phyloP scores from a whole-genome alignment of 1,140 invertebrate species.

The Atta colombica region DNA sequence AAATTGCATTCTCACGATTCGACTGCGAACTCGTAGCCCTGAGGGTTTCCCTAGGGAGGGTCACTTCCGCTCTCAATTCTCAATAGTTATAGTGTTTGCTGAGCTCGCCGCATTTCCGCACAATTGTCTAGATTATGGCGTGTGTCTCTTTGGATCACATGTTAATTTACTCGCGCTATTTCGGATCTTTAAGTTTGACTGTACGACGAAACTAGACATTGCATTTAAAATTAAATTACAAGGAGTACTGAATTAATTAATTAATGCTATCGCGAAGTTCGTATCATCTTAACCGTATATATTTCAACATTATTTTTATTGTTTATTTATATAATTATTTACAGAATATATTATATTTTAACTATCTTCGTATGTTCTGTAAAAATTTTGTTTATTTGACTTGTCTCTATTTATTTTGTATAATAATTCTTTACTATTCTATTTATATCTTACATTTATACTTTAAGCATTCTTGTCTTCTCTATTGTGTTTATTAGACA shows the following conservation, averaged over 20 bases:
- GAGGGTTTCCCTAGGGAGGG: neutral
- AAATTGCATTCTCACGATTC: constrained; percentile 68
- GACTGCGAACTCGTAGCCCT: constrained; percentile 21
- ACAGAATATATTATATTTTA: no score
- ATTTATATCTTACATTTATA: no score
- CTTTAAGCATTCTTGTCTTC: no score
- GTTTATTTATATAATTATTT: no score
- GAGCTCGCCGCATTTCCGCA: neutral
- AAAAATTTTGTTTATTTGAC: no score
- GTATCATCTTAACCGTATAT: no score
- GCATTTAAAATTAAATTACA: neutral
- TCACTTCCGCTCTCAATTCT: constrained; percentile 36
- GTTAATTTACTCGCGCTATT: neutral
- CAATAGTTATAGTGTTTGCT: neutral
- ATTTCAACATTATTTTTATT: no score
- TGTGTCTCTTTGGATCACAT: neutral
- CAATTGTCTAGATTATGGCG: constrained; percentile 15
- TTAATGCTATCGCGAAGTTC: neutral
- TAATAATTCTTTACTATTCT: no score
- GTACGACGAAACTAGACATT: neutral
- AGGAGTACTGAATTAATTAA: neutral
- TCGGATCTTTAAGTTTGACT: neutral
- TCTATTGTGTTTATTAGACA: no score
- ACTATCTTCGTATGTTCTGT: no score
- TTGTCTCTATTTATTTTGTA: no score